These are phyloP conservation scores for Bryconaethiops microstoma DNA, from an alignment of 2,797 vertebrate genomes.

Conservation along the genomic window DNA sequence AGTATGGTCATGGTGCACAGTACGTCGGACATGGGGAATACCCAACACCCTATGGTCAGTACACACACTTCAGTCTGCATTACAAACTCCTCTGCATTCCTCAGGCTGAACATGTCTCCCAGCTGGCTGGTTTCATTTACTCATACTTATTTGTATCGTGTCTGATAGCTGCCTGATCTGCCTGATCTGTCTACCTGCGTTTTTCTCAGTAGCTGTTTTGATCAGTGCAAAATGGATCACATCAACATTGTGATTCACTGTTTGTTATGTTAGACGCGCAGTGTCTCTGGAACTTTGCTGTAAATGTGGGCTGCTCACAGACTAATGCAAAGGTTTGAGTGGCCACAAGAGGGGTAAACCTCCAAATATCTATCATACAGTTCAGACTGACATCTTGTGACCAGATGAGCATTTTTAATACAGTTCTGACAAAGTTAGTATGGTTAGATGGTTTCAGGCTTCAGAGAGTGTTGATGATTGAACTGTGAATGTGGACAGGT, in stretches of 20 bases:
- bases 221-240: slow-evolving; percentile 40
- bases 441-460: too few relatives aligned
- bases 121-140: slow-evolving; percentile 44
- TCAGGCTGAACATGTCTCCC: neutral
- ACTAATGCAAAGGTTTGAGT: too few relatives aligned
- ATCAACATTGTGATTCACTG: neutral
- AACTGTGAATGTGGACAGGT: too few relatives aligned
- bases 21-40: slow-evolving; percentile 97
- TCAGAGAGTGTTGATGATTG: too few relatives aligned
- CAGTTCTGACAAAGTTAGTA: too few relatives aligned
- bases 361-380: too few relatives aligned
- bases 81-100: neutral
- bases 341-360: too few relatives aligned
- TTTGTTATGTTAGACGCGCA: neutral
- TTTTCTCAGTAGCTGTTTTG: slow-evolving; percentile 30
- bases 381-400: too few relatives aligned
- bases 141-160: slow-evolving; percentile 21
- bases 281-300: neutral
- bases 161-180: neutral
- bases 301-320: too few relatives aligned
- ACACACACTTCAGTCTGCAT: neutral
- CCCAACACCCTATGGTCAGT: slow-evolving; percentile 90
- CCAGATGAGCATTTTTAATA: too few relatives aligned
- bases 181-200: slow-evolving; percentile 31
- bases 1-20: slow-evolving; percentile 95